A percentile compares a stretch with the other conserved stretches of the same genome.
Conservation (phyloP, 2,797 vertebrate species). For the Pelobates cultripes region DNA sequence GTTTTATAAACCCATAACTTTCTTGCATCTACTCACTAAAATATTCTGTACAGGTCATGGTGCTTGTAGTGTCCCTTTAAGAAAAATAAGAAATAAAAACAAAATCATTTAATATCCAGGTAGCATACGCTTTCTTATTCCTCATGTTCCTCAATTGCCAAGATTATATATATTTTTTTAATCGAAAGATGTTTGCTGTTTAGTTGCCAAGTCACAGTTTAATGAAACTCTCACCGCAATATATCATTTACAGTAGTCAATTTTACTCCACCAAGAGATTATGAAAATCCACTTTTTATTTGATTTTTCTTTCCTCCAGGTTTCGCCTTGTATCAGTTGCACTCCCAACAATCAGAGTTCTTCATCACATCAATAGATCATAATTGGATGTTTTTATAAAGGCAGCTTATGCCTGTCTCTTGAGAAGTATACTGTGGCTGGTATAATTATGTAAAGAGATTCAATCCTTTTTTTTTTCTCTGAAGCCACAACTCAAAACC, state of each 20-base stretch:
- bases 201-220: neutral
- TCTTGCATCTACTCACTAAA: too few relatives aligned
- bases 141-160: too few relatives aligned
- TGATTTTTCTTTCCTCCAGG: slow-evolving; percentile 35
- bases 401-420: slow-evolving; percentile 33
- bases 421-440: slow-evolving; percentile 11
- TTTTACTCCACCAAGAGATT: slow-evolving; percentile 15
- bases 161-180: neutral
- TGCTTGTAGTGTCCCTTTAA: too few relatives aligned
- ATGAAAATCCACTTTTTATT: slow-evolving; percentile 52
- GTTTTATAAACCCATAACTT: too few relatives aligned
- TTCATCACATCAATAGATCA: slow-evolving; percentile 2
- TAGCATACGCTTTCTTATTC: too few relatives aligned
- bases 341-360: slow-evolving; percentile 7
- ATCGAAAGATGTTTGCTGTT: slow-evolving; percentile 5
- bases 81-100: too few relatives aligned
- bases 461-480: neutral
- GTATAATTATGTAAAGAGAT: slow-evolving; percentile 1
- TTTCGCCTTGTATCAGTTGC: slow-evolving; percentile 46
- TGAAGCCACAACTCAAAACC: slow-evolving; percentile 34
- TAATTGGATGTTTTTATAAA: slow-evolving; percentile 22
- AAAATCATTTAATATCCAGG: too few relatives aligned
- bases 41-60: too few relatives aligned
- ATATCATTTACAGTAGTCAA: slow-evolving; percentile 14
- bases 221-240: slow-evolving; percentile 46